Evolutionary conservation across 1,140 invertebrate species (phyloP).

Genomic region (Drosophila bifasciata): DNA sequence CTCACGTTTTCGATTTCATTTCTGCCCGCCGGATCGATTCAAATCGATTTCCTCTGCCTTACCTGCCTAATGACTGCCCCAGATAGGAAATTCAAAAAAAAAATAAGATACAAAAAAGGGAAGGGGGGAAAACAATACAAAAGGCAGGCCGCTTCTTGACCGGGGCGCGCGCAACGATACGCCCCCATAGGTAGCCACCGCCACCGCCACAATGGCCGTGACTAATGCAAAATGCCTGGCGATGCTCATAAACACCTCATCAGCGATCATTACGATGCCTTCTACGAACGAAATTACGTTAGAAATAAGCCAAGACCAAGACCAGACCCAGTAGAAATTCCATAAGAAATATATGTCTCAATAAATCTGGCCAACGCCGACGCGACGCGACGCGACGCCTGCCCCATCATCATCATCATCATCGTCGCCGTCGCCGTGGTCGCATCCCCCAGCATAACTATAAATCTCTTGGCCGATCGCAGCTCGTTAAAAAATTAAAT

Average conservation of each 20-base stretch:
- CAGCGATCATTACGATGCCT: conserved; percentile 76
- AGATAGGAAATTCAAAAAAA: conserved; percentile 43
- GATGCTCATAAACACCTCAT: conserved; percentile 78
- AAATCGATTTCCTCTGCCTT: conserved; percentile 38
- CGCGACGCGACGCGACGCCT: conserved; percentile 10
- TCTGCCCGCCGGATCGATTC: conserved; percentile 42
- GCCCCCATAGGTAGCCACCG: conserved; percentile 44
- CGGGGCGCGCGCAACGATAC: conserved; percentile 25
- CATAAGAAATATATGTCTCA: conserved; percentile 64
- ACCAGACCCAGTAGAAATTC: conserved; percentile 2
- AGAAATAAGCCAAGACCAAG: conserved; percentile 50
- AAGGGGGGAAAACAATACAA: conserved; percentile 17
- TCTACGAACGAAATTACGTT: conserved; percentile 68
- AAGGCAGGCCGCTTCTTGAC: conserved; percentile 33
- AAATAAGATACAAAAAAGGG: conserved; percentile 9
- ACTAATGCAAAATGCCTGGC: conserved; percentile 75
- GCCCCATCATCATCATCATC: conserved; percentile 5
- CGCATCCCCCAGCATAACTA: conserved; percentile 12
- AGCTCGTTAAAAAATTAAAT: conserved; percentile 80
- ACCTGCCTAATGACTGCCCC: conserved; percentile 65
- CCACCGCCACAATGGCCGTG: conserved; percentile 52
- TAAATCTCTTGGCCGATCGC: conserved; percentile 67
- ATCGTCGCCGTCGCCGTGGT: conserved; percentile 1
- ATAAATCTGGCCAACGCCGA: conserved; percentile 56
- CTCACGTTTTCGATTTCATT: conserved; percentile 65